phyloP scores from a whole-genome alignment of 2,797 vertebrate genomes.

The Tinamus major region DNA sequence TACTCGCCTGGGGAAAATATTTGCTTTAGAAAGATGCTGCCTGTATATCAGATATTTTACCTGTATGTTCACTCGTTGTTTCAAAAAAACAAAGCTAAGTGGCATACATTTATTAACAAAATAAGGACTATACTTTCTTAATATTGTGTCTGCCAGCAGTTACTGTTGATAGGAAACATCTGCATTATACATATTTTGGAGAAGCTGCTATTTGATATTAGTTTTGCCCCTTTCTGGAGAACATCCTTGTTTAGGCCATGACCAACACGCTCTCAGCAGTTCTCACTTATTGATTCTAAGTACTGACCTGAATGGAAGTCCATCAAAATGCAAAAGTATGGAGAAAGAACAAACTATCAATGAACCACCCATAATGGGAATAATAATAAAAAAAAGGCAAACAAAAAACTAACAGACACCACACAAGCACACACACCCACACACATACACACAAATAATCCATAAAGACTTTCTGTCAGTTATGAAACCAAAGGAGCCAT shows the following conservation, averaged over 20 bases:
- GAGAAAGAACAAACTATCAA: not conserved
- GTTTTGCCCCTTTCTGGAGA: not conserved
- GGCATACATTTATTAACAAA: not conserved
- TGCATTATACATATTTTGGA: not conserved
- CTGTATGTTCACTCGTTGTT: not conserved
- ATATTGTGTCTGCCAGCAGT: not conserved
- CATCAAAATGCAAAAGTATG: not conserved
- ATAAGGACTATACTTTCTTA: not conserved
- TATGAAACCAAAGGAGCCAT: not conserved
- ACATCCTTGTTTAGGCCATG: not conserved
- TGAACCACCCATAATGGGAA: not conserved
- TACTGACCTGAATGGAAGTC: not conserved
- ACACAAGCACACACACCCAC: not conserved
- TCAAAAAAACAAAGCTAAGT: not conserved
- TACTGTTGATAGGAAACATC: not conserved
- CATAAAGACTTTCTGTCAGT: not conserved
- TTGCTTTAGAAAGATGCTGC: constrained; percentile 8
- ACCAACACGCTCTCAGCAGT: not conserved
- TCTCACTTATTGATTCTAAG: not conserved
- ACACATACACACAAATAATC: not conserved
- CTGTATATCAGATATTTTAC: constrained; percentile 3
- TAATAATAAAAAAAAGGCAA: no score
- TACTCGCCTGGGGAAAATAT: not conserved
- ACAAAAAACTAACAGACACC: not conserved
- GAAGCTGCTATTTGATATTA: not conserved